Evolutionary conservation across 2,797 vertebrate genomes (phyloP), one percentile per base, ranked within the genome.

Genomic region (Myotis pilosus): DNA sequence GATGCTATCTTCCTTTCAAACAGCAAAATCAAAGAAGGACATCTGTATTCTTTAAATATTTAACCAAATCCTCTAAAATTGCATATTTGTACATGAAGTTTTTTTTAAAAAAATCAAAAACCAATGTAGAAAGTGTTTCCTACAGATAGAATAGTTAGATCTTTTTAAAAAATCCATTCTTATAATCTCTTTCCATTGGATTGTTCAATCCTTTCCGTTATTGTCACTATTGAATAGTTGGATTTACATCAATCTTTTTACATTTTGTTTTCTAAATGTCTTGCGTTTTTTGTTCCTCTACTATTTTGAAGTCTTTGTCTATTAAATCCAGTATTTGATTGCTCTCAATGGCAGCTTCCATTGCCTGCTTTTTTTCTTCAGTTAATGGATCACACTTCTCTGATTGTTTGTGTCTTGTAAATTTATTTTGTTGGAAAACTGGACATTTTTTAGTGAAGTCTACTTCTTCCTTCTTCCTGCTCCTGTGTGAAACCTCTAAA

Each of bases 11-110:
- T 95, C 36, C n/a, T 90, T 89, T 51, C 36, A 89, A 84, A 95
- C 3, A 78, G 38, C 8, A 62, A 84, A 89, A 13, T 84, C 76
- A 87, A 47, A 78, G 47, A 87, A 49, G 11, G 81, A 82, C 6
- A 51, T 47, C 84, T 87, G 7, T 85, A 66, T 55, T 86, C 38
- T 90, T 89, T 87, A 95, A 92, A 62, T 87, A 76, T 33, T 89
- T 92, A 94, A 66, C 17, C 11, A 64, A 93, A 84, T 69, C 36
- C 28, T 91, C 75, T 78, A 75, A 72, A 85, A 81, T 17, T 49
- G 49, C 47, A n/a, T 20, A 38, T 25, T 33, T 95, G 5, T 36
- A 80, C 4, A 47, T 47, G 86, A 75, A 75, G 60, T 80, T 22
- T 36, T 69, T 44, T 74, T 7, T 8, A 3, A 8, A 19, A 82